These are phyloP conservation scores for Sarcophaga variegata DNA, from an alignment of 2,888 invertebrate genomes.

Conservation along the genomic window DNA sequence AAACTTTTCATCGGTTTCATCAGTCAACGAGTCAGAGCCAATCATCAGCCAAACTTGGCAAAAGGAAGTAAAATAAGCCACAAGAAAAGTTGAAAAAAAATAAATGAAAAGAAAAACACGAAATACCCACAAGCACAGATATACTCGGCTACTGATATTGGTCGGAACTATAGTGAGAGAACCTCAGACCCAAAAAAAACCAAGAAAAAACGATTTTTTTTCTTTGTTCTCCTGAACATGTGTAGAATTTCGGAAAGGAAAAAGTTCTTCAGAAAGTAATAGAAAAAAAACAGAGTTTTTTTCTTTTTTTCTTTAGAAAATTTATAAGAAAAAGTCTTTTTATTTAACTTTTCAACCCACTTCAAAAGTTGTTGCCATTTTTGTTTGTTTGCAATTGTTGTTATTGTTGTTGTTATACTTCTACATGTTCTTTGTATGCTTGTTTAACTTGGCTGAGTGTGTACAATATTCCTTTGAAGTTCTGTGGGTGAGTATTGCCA, in stretches of 20 bases:
- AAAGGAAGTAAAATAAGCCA: constrained; percentile 32
- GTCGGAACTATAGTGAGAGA: constrained; percentile 44
- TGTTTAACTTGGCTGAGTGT: constrained; percentile 42
- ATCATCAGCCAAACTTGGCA: constrained; percentile 4
- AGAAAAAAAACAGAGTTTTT: constrained; percentile 63
- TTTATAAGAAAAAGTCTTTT: constrained; percentile 63
- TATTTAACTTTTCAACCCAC: constrained; percentile 68
- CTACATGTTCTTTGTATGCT: constrained; percentile 16
- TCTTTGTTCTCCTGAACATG: constrained; percentile 27
- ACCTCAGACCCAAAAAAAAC: constrained; percentile 55
- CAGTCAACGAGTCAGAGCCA: constrained; percentile 25
- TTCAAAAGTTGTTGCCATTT: constrained; percentile 66
- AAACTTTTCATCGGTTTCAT: constrained; percentile 60
- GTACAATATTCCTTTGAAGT: constrained; percentile 22
- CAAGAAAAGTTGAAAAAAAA: background rate
- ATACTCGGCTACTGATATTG: background rate
- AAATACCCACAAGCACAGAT: constrained; percentile 19
- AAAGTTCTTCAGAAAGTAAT: constrained; percentile 37
- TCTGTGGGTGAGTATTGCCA: background rate
- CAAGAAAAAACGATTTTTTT: constrained; percentile 16
- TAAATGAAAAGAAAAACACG: background rate
- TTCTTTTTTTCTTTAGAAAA: background rate
- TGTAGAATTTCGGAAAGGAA: constrained; percentile 20
- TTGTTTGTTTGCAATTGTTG: constrained; percentile 41
- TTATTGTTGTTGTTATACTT: constrained; percentile 12